A percentile compares a stretch with the other conserved stretches of the same genome.
These are phyloP conservation scores for Xerus rutilus DNA, from an alignment of 2,797 vertebrate genomes.

Conservation along the genomic window DNA sequence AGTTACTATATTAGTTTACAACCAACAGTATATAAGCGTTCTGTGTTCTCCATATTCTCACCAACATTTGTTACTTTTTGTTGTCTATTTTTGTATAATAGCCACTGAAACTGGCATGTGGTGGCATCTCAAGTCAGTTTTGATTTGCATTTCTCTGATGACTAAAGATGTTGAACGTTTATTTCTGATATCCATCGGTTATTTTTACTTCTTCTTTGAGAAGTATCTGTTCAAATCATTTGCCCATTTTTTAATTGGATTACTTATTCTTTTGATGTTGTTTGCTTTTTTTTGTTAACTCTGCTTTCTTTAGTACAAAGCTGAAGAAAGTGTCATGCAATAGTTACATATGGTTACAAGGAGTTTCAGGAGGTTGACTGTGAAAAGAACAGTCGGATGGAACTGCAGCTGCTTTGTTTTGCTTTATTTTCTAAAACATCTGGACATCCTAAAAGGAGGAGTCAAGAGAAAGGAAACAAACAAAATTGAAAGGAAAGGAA, in stretches of 20 bases:
- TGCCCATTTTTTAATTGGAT: neutral
- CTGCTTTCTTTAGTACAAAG: constrained; percentile 99
- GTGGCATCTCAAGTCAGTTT: neutral
- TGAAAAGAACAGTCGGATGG: constrained; percentile 95
- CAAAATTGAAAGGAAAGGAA: constrained; percentile 69
- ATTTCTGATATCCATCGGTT: neutral
- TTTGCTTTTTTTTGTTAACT: constrained; percentile 96
- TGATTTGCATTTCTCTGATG: neutral
- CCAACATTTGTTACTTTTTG: neutral
- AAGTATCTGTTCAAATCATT: neutral
- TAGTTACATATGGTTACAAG: constrained; percentile 99
- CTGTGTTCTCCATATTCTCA: neutral
- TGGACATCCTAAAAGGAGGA: constrained; percentile 89
- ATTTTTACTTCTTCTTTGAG: neutral
- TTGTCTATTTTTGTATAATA: neutral
- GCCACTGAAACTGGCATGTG: neutral
- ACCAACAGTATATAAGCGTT: neutral
- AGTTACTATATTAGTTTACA: neutral
- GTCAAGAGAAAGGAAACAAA: constrained; percentile 77
- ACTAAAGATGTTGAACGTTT: neutral
- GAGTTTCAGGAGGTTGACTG: constrained; percentile 97
- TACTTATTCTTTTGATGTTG: neutral
- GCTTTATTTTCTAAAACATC: constrained; percentile 84
- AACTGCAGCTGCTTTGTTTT: constrained; percentile 87
- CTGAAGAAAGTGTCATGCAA: constrained; percentile 99